Base-by-base conservation (phyloP, 1,140 invertebrate genomes). In the Zophobas morio region DNA sequence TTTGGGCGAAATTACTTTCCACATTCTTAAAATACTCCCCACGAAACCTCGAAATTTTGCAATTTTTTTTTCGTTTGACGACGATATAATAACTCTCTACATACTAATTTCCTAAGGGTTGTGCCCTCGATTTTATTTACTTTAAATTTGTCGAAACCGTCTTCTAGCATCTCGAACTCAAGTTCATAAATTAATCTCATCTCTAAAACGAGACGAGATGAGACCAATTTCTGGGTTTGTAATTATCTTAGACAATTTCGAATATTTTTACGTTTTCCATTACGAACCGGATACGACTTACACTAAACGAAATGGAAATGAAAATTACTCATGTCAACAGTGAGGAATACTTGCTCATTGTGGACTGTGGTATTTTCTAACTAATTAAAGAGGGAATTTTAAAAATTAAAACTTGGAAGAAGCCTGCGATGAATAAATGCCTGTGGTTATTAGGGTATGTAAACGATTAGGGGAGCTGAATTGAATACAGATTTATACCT, bases 161-260 rank as follows among this genome's bases (percentile, higher is more conserved):
- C 56, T 33, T 37, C 39, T 66, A 42, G n/a, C 60, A 20, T 66
- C 2, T 66, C 60, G 60, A 20, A 66, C 42, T 66, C 39, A 66
- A 66, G 42, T 66, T 6, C 39, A 40, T n/a, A 66, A 66, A 66
- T 66, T 66, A 66, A 66, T 66, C 39, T 66, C 60, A 66, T 66
- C 60, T 66, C 37, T 66, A 35, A 39, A 8, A 60, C 8, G 60
- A 66, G 60, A 66, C 33, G 60, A 66, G 60, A 66, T 42, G 32
- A 34, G 33, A 57, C 34, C 54, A 3, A 42, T 66, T 39, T 2
- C n/a, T 66, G 20, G 20, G 6, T 33, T 33, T 66, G 33, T 66
- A 42, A 66, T 66, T 66, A 42, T 66, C 60, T 66, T 42, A 32
- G 35, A 42, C 60, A 66, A 42, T 40, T 66, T 66, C 37, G n/a